Percentiles rank a stretch among this genome's conserved stretches.
Conservation (phyloP, 2,797 vertebrate genomes). For the Heliangelus exortis region DNA sequence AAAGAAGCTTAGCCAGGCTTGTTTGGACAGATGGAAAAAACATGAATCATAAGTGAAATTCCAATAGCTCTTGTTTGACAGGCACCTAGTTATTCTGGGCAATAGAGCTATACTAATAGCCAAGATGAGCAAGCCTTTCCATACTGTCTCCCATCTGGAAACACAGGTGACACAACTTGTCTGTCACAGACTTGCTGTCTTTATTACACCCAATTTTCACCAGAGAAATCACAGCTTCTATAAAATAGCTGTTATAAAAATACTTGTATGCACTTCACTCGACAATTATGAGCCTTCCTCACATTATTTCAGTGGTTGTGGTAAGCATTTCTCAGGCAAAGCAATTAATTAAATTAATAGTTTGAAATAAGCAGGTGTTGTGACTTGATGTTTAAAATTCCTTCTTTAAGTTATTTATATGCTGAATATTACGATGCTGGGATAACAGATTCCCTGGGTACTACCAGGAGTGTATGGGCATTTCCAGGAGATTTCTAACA, state of each 20-base stretch:
- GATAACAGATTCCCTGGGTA: background rate
- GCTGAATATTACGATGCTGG: background rate
- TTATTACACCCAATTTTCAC: slow-evolving; percentile 21
- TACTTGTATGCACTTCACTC: slow-evolving; percentile 1
- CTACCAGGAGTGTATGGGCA: background rate
- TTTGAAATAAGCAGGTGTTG: slow-evolving; percentile 6
- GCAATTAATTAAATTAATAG: slow-evolving; percentile 37
- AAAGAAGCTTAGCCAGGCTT: slow-evolving; percentile 20
- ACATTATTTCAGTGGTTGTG: background rate
- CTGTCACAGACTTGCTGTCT: slow-evolving; percentile 32
- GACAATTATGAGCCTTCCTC: slow-evolving; percentile 7
- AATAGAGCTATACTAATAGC: background rate
- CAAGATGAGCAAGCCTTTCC: slow-evolving; percentile 17
- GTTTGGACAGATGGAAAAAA: slow-evolving; percentile 7
- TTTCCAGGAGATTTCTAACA: background rate
- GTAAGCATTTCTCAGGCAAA: slow-evolving; percentile 9
- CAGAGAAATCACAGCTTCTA: slow-evolving; percentile 32
- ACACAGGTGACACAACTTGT: slow-evolving; percentile 32
- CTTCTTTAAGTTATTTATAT: background rate
- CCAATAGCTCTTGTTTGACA: slow-evolving; percentile 14
- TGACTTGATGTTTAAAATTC: background rate
- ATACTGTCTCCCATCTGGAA: slow-evolving; percentile 6
- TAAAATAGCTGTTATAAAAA: slow-evolving; percentile 31
- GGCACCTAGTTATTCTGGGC: background rate
- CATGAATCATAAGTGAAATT: slow-evolving; percentile 32